Percentiles rank a stretch among this genome's conserved stretches.
These are phyloP conservation scores for Taxidea taxus DNA, from an alignment of 2,113 vertebrate species.

Conservation along the genomic window DNA sequence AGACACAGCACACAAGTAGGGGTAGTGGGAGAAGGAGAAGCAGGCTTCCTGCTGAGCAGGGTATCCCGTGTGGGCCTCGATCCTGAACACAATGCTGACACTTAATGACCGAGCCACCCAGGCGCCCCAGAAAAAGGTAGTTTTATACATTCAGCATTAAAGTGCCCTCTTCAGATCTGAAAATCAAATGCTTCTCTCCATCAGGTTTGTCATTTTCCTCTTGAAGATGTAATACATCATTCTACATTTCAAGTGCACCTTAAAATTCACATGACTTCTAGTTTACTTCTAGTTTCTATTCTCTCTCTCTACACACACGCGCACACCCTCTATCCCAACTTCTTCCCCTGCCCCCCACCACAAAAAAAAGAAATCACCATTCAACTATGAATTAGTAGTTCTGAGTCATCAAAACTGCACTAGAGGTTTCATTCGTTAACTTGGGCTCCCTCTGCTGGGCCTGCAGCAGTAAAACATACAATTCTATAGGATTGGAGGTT, in stretches of 20 bases:
- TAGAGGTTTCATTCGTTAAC: slow-evolving; percentile 44
- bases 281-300: background rate
- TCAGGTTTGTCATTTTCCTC: background rate
- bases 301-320: background rate
- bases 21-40: no score
- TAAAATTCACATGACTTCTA: background rate
- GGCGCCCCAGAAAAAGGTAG: background rate
- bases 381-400: background rate
- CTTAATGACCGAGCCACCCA: no score
- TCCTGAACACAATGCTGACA: no score
- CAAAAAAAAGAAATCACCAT: background rate
- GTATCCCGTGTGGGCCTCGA: no score
- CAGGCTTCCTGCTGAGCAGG: no score
- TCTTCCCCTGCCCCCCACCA: background rate
- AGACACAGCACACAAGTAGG: no score
- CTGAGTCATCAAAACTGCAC: background rate
- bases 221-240: slow-evolving; percentile 27
- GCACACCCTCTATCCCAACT: background rate
- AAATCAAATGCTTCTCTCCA: slow-evolving; percentile 26
- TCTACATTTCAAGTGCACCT: slow-evolving; percentile 24
- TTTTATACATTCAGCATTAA: slow-evolving; percentile 41
- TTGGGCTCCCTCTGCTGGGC: slow-evolving; percentile 74
- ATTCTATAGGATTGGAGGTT: background rate
- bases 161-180: slow-evolving; percentile 35
- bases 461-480: slow-evolving; percentile 4